phyloP scores from a whole-genome alignment of 1,140 invertebrate genomes.

The Coptotermes formosanus region DNA sequence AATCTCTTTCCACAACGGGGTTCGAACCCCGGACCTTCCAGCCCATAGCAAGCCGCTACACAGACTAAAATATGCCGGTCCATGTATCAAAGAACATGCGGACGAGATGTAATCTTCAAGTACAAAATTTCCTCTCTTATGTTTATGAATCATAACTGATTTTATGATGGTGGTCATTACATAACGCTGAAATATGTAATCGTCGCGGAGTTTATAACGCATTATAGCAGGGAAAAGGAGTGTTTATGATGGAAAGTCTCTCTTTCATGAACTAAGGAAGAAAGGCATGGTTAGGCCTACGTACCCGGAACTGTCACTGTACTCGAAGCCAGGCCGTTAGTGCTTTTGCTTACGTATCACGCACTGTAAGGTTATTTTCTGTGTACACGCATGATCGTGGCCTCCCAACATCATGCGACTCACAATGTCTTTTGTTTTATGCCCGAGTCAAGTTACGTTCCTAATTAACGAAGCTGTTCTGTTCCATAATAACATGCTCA shows the following conservation, averaged over 20 bases:
- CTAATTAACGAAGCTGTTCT: slow-evolving; percentile 2
- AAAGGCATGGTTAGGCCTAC: not conserved
- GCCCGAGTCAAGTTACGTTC: not conserved
- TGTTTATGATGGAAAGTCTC: too few relatives aligned
- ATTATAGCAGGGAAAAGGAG: not conserved
- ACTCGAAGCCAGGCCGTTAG: not conserved
- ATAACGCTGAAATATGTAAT: too few relatives aligned
- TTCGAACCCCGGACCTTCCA: too few relatives aligned
- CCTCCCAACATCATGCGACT: not conserved
- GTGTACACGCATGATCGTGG: not conserved
- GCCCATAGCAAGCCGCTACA: too few relatives aligned
- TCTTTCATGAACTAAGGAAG: not conserved
- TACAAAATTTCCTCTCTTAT: too few relatives aligned
- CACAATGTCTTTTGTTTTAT: not conserved
- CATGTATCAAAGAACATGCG: too few relatives aligned
- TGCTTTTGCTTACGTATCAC: not conserved
- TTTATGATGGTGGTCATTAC: too few relatives aligned
- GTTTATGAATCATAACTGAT: too few relatives aligned
- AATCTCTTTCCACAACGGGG: too few relatives aligned
- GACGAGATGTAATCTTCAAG: too few relatives aligned
- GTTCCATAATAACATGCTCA: slow-evolving; percentile 3
- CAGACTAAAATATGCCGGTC: too few relatives aligned
- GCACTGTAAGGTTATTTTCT: not conserved
- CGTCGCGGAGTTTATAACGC: too few relatives aligned
- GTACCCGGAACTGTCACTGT: not conserved